Conservation (phyloP, 2,888 invertebrate species). For the Branchipolynoe longqiensis region DNA sequence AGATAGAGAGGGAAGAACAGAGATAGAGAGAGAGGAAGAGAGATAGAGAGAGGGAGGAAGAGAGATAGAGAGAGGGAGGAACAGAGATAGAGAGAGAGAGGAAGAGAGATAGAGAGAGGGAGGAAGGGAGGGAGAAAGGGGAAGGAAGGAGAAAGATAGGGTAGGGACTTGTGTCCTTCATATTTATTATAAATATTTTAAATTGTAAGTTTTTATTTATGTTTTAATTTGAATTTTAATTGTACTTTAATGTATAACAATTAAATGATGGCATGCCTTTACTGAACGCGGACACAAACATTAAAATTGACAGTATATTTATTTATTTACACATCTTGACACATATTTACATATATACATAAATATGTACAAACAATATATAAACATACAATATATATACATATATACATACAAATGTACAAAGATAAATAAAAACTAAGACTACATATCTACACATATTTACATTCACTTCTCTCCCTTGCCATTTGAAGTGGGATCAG, state of each 20-base stretch:
- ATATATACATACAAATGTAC: no score
- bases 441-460: no score
- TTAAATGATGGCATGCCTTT: no score
- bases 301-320: no score
- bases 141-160: not conserved
- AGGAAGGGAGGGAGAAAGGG: conserved; percentile 21
- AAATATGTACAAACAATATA: no score
- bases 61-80: not conserved
- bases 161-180: not conserved
- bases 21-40: not conserved
- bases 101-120: conserved; percentile 32
- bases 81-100: not conserved
- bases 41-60: not conserved
- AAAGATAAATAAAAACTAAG: no score
- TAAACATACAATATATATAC: no score
- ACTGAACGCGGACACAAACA: no score
- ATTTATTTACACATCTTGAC: no score
- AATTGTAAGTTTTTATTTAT: not conserved
- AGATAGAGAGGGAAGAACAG: not conserved
- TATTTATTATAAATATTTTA: not conserved
- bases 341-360: no score
- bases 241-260: not conserved
- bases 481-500: no score
- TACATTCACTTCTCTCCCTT: no score
- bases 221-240: not conserved